Base-by-base conservation (phyloP, 2,113 vertebrate species). In the Lepus americanus region DNA sequence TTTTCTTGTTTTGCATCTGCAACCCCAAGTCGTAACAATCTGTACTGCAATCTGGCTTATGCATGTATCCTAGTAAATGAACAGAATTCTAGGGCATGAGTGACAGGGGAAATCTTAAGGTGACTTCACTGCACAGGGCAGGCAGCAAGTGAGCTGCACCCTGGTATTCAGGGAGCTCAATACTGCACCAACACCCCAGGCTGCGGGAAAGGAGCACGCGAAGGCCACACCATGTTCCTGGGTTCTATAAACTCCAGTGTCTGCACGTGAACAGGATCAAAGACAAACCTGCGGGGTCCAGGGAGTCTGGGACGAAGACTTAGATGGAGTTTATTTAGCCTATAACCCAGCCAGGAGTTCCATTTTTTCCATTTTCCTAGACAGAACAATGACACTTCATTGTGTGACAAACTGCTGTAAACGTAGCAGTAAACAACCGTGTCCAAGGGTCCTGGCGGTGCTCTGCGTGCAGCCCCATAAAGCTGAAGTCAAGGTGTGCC, bases 331-430 rank as follows among this genome's bases (percentile, higher is more conserved):
- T 80, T 44, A 12, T 33, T 76, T 70, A 79, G 69, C 51, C 49
- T 64, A 36, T 16, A 72, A 44, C 16, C 64, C 51, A 53, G 70
- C 53, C 59, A 92, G n/a, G 39, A 80, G 39, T 67, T 79, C 23
- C 36, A 23, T 72, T 86, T 95, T 61, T 67, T 79, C 23, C 36
- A 23, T 72, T 86, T 95, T 61, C 66, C 59, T 69, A 66, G 64
- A 83, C 10, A 14, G 49, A 78, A 64, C 8, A 94, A 79, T 72
- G 44, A 44, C 44, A 63, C 87, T 39, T 14, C 66, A 29, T 1
- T 44, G 14, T 64, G 49, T 80, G 87, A 90, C 63, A 85, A 51
- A 53, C 0, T 53, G 13, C 72, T 66, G 64, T 25, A 80, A 87
- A 80, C 22, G 23, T 69, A 90, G 44, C 51, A 25, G 53, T 14